These are phyloP conservation scores for Sesamia nonagrioides DNA, from an alignment of 1,140 invertebrate species.

Conservation along the genomic window DNA sequence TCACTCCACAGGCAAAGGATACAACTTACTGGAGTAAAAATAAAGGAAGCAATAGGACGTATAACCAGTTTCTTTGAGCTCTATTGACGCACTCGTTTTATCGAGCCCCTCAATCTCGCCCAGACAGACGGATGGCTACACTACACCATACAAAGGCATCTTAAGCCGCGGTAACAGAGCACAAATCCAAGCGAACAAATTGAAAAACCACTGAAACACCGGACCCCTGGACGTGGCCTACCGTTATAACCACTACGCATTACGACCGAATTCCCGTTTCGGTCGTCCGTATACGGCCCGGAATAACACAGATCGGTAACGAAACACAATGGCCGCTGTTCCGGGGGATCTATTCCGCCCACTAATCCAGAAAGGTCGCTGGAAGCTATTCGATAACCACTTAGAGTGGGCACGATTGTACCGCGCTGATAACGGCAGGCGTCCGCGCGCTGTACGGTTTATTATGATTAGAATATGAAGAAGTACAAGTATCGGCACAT, in stretches of 20 bases:
- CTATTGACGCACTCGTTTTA: slow-evolving; percentile 13
- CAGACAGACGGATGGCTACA: slow-evolving; percentile 1
- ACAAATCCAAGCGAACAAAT: slow-evolving; percentile 55
- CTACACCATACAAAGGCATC: slow-evolving; percentile 21
- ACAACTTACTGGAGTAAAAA: not conserved
- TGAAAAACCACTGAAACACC: slow-evolving; percentile 60
- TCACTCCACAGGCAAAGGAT: not conserved
- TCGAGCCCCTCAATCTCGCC: slow-evolving; percentile 17
- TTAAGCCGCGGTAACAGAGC: slow-evolving; percentile 35
- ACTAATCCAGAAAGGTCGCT: slow-evolving; percentile 74
- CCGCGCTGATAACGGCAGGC: slow-evolving; percentile 64
- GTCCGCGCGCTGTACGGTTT: slow-evolving; percentile 41
- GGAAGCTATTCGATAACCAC: slow-evolving; percentile 73
- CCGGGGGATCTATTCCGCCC: slow-evolving; percentile 66
- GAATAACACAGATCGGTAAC: slow-evolving; percentile 68
- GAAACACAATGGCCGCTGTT: slow-evolving; percentile 67
- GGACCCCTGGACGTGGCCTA: slow-evolving; percentile 15
- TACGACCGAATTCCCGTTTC: slow-evolving; percentile 48
- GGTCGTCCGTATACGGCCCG: slow-evolving; percentile 42
- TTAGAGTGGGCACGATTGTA: slow-evolving; percentile 72
- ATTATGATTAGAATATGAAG: slow-evolving; percentile 48
- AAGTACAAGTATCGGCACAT: slow-evolving; percentile 15
- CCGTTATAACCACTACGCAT: slow-evolving; percentile 54
- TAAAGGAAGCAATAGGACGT: not conserved
- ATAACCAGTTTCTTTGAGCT: slow-evolving; percentile 1